A percentile compares a stretch with the other conserved stretches of the same genome.
phyloP scores from a whole-genome alignment of 1,140 invertebrate genomes.

The Bombus difficillimus region DNA sequence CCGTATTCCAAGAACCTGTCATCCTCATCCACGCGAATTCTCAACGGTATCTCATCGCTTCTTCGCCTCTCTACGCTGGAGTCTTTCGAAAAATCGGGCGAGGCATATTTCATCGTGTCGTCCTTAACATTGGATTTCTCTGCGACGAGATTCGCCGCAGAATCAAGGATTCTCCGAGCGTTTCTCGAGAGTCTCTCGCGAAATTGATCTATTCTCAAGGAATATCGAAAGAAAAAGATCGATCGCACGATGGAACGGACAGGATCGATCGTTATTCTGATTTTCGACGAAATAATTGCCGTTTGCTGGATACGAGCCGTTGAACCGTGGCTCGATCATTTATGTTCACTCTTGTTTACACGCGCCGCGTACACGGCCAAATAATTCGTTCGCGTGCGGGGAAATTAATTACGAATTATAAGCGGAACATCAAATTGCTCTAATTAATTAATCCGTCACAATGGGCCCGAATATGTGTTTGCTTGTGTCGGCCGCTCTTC shows the following conservation, averaged over 20 bases:
- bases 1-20: background rate
- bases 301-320: background rate
- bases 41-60: background rate
- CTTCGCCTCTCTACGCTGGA: background rate
- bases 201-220: constrained; percentile 5
- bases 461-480: constrained; percentile 2
- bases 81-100: background rate
- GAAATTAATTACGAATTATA: constrained; percentile 46
- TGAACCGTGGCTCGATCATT: background rate
- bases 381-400: constrained; percentile 10
- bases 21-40: background rate
- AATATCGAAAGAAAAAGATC: background rate
- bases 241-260: background rate
- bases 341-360: constrained; percentile 33
- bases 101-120: constrained; percentile 10
- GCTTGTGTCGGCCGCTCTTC: background rate
- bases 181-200: background rate
- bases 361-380: background rate
- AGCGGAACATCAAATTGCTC: constrained; percentile 41
- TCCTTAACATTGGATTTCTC: constrained; percentile 21
- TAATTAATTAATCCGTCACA: constrained; percentile 46
- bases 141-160: background rate
- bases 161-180: background rate
- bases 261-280: background rate
- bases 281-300: background rate